Evolutionary conservation across 2,888 invertebrate genomes (phyloP).

Genomic region (Thereva unica): DNA sequence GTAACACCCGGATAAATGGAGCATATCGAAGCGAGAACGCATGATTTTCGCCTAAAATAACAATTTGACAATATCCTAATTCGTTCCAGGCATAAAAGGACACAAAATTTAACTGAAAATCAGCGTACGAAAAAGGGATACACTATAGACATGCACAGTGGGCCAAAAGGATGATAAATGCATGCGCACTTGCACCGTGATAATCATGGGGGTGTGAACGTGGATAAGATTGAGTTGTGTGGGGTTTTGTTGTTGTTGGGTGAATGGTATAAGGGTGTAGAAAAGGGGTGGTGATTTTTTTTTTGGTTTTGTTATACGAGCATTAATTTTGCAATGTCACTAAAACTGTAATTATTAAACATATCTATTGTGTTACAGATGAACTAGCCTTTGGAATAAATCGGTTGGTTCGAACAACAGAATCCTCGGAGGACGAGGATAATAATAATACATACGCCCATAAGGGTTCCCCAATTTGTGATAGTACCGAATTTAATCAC

Average conservation of each 20-base stretch:
- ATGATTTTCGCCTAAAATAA: conserved; percentile 52
- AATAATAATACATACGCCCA: conserved; percentile 60
- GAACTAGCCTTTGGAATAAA: conserved; percentile 84
- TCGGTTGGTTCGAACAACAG: conserved; percentile 69
- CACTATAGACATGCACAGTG: no score
- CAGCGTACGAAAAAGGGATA: conserved; percentile 31
- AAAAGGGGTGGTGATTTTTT: conserved; percentile 36
- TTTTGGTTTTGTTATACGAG: conserved; percentile 23
- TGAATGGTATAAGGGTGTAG: neutral
- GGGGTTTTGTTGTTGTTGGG: conserved; percentile 17
- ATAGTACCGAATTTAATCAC: conserved; percentile 45
- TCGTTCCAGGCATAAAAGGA: conserved; percentile 54
- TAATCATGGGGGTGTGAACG: conserved; percentile 44
- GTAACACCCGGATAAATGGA: conserved; percentile 58
- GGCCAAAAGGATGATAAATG: conserved; percentile 36
- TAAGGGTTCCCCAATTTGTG: conserved; percentile 46
- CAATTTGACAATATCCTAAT: conserved; percentile 58
- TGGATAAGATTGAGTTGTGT: neutral
- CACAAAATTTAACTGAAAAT: conserved; percentile 35
- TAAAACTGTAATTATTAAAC: neutral
- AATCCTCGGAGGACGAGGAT: conserved; percentile 66
- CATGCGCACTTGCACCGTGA: conserved; percentile 45
- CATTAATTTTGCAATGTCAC: neutral
- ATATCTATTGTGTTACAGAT: conserved; percentile 64
- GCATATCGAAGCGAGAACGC: conserved; percentile 56